Evolutionary conservation across 1,140 invertebrate species (phyloP).

Genomic region (Psilanteris sp.): DNA sequence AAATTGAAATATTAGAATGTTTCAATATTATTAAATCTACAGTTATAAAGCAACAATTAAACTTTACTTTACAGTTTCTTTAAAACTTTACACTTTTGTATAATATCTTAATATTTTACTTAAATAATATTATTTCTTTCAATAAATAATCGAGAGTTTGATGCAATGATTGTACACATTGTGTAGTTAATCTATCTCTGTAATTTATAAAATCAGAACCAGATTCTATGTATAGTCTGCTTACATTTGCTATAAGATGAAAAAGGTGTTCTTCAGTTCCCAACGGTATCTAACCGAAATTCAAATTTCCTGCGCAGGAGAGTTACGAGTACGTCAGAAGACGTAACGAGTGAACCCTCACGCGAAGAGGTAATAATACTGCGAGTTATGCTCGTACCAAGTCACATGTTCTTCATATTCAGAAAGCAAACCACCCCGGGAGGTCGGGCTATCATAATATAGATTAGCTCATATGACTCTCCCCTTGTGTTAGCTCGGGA

Average conservation of each 20-base stretch:
- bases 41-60: no score
- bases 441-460: constrained; percentile 79
- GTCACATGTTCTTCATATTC: constrained; percentile 49
- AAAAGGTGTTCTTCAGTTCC: constrained; percentile 40
- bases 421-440: constrained; percentile 64
- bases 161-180: no score
- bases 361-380: constrained; percentile 69
- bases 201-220: constrained; percentile 30
- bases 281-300: constrained; percentile 36
- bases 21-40: no score
- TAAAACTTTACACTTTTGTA: no score
- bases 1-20: no score
- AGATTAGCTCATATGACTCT: constrained; percentile 80
- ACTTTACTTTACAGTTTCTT: no score
- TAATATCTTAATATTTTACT: no score
- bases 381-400: constrained; percentile 48
- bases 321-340: constrained; percentile 62
- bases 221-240: neutral
- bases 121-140: no score
- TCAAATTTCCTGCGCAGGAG: constrained; percentile 43
- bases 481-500: constrained; percentile 77
- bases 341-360: constrained; percentile 65
- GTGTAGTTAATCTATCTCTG: no score
- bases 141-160: no score
- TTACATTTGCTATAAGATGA: neutral